Evolutionary conservation across 2,113 vertebrate genomes (phyloP), one percentile per base, ranked within the genome.

Genomic region (Leptobrachium leishanense): DNA sequence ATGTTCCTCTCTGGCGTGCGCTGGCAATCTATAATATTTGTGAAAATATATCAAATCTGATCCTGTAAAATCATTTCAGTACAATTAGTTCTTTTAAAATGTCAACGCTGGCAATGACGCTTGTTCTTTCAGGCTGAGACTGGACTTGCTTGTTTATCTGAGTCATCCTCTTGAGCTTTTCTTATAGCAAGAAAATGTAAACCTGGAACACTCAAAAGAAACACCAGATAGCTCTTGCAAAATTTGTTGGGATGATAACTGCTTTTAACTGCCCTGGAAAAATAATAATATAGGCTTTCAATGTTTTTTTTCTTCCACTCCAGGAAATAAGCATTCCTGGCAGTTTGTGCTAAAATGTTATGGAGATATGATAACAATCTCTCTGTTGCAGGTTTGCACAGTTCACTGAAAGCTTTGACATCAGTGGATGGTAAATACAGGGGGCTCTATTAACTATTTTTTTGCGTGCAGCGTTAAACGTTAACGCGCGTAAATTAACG

Each of bases 121-220:
- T 68, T 12, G 69, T n/a, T 39, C 15, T 50, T 72, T 8, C 7
- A 13, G 31, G 39, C 46, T 31, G 40, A 39, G 41, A 39, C 50
- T 72, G 53, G 20, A 57, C 50, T 15, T 50, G 50, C 12, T 15
- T 40, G 39, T 72, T 72, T 72, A 72, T 72, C 53, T 42, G 12
- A n/a, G 2, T 42, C 39, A 10, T 54, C 46, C 12, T 72, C 3
- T 72, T 72, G 15, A 72, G 53, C 3, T 12, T 72, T 39, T 72
- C 46, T 72, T 72, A 57, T 57, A 72, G 71, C 71, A 72, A 72
- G 46, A 72, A 46, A 59, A 72, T 46, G 53, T 72, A 72, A 72
- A 72, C 53, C 53, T 57, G 50, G 15, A 57, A 31, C 31, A 43
- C 53, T 59, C 11, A 42, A 7, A 4, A 57, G 53, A 57, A 54